phyloP scores from a whole-genome alignment of 2,797 vertebrate species.

The Phalloptychus januarius region DNA sequence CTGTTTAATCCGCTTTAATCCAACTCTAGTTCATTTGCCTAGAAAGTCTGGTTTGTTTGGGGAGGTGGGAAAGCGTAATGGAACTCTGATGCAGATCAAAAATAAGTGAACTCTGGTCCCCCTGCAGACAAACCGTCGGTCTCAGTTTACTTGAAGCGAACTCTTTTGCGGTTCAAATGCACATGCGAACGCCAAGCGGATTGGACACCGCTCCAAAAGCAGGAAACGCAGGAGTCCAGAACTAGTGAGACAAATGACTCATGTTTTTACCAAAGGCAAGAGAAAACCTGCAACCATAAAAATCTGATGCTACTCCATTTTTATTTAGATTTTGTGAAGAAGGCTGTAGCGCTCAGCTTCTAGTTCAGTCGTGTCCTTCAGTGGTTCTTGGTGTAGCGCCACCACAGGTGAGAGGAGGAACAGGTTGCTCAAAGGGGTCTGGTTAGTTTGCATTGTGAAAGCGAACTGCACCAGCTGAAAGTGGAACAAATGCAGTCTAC shows the following conservation, averaged over 20 bases:
- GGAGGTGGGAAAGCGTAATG: not conserved
- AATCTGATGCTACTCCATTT: not conserved
- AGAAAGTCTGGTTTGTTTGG: not conserved
- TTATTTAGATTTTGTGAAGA: not conserved
- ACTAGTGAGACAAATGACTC: not conserved
- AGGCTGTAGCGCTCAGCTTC: not conserved
- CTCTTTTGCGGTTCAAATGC: not conserved
- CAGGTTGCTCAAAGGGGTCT: too few species aligned
- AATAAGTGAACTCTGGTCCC: not conserved
- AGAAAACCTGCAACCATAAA: not conserved
- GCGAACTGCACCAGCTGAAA: not conserved
- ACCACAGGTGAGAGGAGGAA: too few species aligned
- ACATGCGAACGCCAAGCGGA: not conserved
- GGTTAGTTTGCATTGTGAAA: not conserved
- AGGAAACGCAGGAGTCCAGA: not conserved
- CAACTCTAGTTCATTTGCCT: not conserved
- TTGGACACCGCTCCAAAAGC: not conserved
- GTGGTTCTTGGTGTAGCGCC: not conserved
- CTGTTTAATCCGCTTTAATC: not conserved
- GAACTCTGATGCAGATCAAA: not conserved
- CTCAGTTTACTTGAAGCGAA: not conserved
- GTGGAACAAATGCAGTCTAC: not conserved
- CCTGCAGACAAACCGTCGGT: not conserved
- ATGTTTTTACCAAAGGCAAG: not conserved
- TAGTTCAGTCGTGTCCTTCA: not conserved